Evolutionary conservation across 1,140 invertebrate species (phyloP).

Genomic region (Zaprionus gabonicus): DNA sequence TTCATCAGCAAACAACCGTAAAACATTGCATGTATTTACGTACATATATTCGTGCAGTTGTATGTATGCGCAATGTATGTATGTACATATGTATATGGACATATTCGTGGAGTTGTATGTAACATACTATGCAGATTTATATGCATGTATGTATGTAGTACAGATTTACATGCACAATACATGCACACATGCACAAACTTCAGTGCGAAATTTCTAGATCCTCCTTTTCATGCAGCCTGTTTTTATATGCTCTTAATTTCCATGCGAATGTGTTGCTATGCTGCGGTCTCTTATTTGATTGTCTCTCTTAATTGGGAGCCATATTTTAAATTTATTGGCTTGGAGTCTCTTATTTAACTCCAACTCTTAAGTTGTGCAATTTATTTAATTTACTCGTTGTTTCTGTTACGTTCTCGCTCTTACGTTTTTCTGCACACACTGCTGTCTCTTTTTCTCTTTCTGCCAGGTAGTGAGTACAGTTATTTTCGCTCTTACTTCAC

Average conservation of each 20-base stretch:
- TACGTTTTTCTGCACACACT: not conserved
- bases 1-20: not conserved
- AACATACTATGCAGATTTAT: no score
- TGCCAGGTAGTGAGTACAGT: not conserved
- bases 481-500: not conserved
- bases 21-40: not conserved
- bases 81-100: no score
- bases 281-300: not conserved
- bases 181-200: not conserved
- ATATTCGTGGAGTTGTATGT: no score
- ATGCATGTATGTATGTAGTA: no score
- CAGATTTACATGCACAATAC: not conserved
- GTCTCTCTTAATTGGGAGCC: not conserved
- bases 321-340: not conserved
- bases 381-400: constrained; percentile 5
- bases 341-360: not conserved
- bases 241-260: not conserved
- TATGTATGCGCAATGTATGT: no score
- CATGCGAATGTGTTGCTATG: not conserved
- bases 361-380: not conserved
- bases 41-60: no score
- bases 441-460: constrained; percentile 1
- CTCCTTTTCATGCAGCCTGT: not conserved
- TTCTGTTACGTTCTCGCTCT: not conserved
- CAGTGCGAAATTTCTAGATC: not conserved